Base-by-base conservation (phyloP, 2,888 invertebrate species). In the Nephrotoma guestfalica region DNA sequence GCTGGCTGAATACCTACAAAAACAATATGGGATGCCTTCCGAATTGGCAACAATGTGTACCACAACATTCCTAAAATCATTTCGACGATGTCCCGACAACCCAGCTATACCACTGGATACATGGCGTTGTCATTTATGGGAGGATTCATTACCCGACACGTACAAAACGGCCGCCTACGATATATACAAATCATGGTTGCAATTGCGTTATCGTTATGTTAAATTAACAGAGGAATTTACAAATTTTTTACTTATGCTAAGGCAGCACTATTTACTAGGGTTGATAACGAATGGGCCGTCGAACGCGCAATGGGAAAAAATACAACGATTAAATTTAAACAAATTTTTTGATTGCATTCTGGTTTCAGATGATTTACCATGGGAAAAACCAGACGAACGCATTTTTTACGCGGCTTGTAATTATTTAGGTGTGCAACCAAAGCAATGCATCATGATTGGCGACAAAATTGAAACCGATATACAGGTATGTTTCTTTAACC, bases 381-480 rank as follows among this genome's bases (percentile, higher is more conserved):
- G 96, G 95, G 97, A 97, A 92, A 97, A 97, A 91, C 97, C 97
- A 0, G 94, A 96, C 90, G 93, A 95, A 88, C 93, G 95, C 90
- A 97, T 97, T 91, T 97, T 97, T 91, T 93, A 95, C 88, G 94
- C 96, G 89, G 97, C 96, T 43, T 97, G 96, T 92, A 94, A 94
- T 89, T 93, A 93, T 90, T 93, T 97, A 87, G 93, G 94, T 88
- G 95, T 97, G 30, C 93, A 94, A 90, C 95, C 97, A 0, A 92
- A 93, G 87, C 93, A 94, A 88, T 97, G 96, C 92, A 93, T 96
- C 89, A 97, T 97, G 96, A 95, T 97, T 89, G 97, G 97, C 85
- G 97, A 97, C 90, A 96, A 96, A 90, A 91, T 97, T 88, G 96
- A 97, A 91, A 97, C 97, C 51, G 97, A 97, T 91, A 96, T 97